Evolutionary conservation across 2,113 vertebrate genomes (phyloP).

Genomic region (Sylvietta virens): DNA sequence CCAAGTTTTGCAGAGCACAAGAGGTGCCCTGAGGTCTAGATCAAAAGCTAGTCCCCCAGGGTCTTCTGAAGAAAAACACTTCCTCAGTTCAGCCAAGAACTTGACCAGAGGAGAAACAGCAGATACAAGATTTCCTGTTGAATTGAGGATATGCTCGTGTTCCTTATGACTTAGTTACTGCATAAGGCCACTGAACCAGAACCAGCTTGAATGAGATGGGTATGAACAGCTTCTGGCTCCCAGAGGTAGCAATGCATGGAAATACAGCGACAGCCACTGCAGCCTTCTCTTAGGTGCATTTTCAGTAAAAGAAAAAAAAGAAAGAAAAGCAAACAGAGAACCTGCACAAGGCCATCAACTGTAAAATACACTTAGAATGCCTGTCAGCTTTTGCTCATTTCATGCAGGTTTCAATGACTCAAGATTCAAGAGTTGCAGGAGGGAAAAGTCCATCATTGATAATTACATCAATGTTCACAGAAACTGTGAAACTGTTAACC

Average conservation of each 20-base stretch:
- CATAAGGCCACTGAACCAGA: neutral
- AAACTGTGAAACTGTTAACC: neutral
- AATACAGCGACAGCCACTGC: neutral
- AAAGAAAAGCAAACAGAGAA: neutral
- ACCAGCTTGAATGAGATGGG: neutral
- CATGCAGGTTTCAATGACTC: neutral
- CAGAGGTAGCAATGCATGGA: neutral
- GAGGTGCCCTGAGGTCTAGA: conserved; percentile 10
- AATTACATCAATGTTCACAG: neutral
- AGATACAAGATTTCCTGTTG: neutral
- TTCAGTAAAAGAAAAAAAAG: neutral
- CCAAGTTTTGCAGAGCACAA: conserved; percentile 9
- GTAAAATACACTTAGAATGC: neutral
- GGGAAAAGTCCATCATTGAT: neutral
- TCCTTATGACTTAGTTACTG: neutral
- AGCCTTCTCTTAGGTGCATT: neutral
- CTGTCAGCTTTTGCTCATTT: neutral
- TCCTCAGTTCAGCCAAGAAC: neutral
- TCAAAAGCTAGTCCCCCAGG: neutral
- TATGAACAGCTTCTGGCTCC: neutral
- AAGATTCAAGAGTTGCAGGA: neutral
- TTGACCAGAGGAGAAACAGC: neutral
- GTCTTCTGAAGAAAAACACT: neutral
- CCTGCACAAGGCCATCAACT: neutral
- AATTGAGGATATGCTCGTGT: neutral